Evolutionary conservation across 2,888 invertebrate genomes (phyloP).

Genomic region (Sarcophaga caerulescens): DNA sequence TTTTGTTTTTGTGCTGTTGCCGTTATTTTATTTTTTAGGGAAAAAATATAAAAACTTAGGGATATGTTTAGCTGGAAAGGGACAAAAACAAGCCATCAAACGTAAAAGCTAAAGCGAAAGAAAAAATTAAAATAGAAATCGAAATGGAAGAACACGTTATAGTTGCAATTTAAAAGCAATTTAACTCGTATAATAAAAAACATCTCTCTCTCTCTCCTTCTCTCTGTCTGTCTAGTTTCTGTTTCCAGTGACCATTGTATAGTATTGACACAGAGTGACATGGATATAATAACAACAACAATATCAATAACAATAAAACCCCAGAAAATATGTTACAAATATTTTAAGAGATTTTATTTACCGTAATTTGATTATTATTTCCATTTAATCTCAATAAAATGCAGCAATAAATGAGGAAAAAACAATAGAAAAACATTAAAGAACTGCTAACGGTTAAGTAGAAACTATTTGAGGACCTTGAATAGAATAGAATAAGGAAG

Average conservation of each 20-base stretch:
- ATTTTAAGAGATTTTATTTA: conserved; percentile 25
- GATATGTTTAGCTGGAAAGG: neutral
- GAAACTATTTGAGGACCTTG: no score
- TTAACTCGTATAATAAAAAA: conserved; percentile 63
- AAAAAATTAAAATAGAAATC: conserved; percentile 32
- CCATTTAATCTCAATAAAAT: conserved; percentile 24
- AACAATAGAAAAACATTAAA: no score
- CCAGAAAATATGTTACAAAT: neutral
- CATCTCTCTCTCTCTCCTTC: conserved; percentile 10
- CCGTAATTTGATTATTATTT: conserved; percentile 37
- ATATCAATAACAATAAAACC: neutral
- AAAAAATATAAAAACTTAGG: neutral
- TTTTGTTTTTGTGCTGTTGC: neutral
- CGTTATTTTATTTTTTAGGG: neutral
- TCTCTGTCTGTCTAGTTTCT: no score
- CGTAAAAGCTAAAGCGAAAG: conserved; percentile 1
- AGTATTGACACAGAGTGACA: neutral
- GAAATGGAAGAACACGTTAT: conserved; percentile 42
- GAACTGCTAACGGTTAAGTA: no score
- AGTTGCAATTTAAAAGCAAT: conserved; percentile 68
- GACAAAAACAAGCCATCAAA: neutral
- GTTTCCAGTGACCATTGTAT: conserved; percentile 15
- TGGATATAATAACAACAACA: neutral
- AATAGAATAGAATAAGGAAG: no score
- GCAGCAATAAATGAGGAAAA: neutral